Conservation (phyloP, 2,797 vertebrate species). For the Hippopotamyrus pictus region DNA sequence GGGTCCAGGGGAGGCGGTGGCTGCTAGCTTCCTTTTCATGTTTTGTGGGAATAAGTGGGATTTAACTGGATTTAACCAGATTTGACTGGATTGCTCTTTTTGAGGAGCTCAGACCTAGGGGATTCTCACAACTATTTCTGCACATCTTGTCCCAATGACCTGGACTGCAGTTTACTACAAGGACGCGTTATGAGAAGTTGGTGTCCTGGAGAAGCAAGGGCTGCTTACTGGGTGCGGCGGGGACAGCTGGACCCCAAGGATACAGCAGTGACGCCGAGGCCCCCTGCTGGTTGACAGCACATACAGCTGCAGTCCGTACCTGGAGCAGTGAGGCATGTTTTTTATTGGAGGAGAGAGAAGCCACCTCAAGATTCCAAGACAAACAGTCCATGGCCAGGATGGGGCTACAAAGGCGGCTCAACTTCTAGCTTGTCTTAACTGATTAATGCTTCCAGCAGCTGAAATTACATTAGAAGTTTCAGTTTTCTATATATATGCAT, state of each 20-base stretch:
- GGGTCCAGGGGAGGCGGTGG: neutral
- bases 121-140: neutral
- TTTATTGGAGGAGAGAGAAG: neutral
- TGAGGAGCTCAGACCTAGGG: neutral
- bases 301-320: neutral
- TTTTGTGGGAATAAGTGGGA: neutral
- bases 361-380: neutral
- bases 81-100: neutral
- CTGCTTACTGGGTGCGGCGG: neutral
- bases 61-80: conserved; percentile 4
- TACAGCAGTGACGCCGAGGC: neutral
- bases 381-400: neutral
- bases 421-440: neutral
- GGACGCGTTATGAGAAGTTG: neutral
- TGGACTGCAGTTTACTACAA: neutral
- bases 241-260: neutral
- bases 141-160: conserved; percentile 3
- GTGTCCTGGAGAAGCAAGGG: neutral
- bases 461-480: neutral
- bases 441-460: neutral
- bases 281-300: neutral
- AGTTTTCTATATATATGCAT: neutral
- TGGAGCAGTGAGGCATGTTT: neutral
- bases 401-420: neutral
- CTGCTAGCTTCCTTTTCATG: neutral